Conservation (phyloP, 2,113 vertebrate genomes). For the Piaya cayana region DNA sequence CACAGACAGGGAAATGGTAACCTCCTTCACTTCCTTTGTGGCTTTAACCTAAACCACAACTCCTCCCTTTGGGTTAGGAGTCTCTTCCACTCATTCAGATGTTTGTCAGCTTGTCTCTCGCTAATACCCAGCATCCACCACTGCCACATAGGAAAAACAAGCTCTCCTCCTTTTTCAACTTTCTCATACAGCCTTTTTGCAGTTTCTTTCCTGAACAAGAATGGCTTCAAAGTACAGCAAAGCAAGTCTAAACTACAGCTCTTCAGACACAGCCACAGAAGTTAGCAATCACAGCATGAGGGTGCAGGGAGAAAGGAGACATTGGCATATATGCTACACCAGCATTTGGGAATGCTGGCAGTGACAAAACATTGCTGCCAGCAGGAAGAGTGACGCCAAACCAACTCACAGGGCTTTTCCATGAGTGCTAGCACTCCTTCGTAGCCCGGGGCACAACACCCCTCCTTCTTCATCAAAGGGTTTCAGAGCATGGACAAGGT, state of each 20-base stretch:
- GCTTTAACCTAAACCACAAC: constrained; percentile 79
- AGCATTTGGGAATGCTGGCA: not conserved
- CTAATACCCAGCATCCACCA: not conserved
- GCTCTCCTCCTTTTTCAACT: not conserved
- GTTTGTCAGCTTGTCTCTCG: constrained; percentile 48
- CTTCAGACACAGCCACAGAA: not conserved
- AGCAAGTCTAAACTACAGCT: constrained; percentile 27
- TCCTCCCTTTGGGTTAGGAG: constrained; percentile 68
- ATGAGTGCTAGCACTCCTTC: not conserved
- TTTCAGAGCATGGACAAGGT: not conserved
- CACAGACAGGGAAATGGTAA: constrained; percentile 78
- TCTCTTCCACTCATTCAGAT: constrained; percentile 69
- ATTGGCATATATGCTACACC: not conserved
- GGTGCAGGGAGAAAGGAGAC: not conserved
- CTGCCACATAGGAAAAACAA: constrained; percentile 17
- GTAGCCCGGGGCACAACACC: not conserved
- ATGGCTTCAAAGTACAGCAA: not conserved
- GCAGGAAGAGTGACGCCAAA: not conserved
- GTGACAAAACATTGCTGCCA: constrained; percentile 24
- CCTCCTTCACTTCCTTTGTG: constrained; percentile 77
- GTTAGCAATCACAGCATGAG: not conserved
- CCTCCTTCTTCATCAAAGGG: not conserved
- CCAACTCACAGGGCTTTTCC: constrained; percentile 18
- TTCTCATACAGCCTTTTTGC: not conserved
- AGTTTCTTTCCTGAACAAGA: not conserved